Evolutionary conservation across 2,113 vertebrate species (phyloP), one percentile per base, ranked within the genome.

Genomic region (Callaeas wilsoni): DNA sequence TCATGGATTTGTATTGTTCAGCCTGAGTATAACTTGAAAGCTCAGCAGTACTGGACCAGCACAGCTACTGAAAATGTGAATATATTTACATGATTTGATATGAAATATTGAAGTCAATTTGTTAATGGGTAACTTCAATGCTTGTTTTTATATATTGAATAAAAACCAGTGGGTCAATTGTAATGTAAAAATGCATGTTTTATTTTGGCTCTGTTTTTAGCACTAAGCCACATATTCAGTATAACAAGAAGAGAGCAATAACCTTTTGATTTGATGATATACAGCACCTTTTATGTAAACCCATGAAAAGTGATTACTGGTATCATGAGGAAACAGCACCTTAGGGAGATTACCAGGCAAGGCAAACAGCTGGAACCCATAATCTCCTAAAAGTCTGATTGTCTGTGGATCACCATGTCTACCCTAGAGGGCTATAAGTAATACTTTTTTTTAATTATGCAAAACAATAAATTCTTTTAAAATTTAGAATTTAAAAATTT

Each of bases 181-280:
- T 69, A 27, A 73, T 30, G 35, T 70, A 59, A 50, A 87, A 90
- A 62, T 29, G 4, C 22, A 44, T 2, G 1, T 46, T 75, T 81
- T 79, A 6, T 42, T 80, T 69, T 71, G 37, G 21, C 44, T 82
- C 60, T 87, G 23, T 6, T 87, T 87, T 76, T 93, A 82, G 52
- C 47, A 67, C 59, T 87, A 65, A 94, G 83, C 49, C 35, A 35
- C 57, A 17, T 16, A 32, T 33, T 71, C 84, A 90, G 69, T 35
- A 13, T 85, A 87, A 75, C 47, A 91, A 92, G 90, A 41, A 64
- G 78, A 83, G 39, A 90, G 77, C 79, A 87, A 77, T 90, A 89
- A 64, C 74, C 85, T 78, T 95, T 94, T 82, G 84, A 92, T 91
- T 78, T 87, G 60, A 80, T 93, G 95, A 96, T 93, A 84, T 74